Percentiles rank a stretch among this genome's conserved stretches.
These are phyloP conservation scores for Sebastes oblongus DNA, from an alignment of 2,797 vertebrate species.

Conservation along the genomic window DNA sequence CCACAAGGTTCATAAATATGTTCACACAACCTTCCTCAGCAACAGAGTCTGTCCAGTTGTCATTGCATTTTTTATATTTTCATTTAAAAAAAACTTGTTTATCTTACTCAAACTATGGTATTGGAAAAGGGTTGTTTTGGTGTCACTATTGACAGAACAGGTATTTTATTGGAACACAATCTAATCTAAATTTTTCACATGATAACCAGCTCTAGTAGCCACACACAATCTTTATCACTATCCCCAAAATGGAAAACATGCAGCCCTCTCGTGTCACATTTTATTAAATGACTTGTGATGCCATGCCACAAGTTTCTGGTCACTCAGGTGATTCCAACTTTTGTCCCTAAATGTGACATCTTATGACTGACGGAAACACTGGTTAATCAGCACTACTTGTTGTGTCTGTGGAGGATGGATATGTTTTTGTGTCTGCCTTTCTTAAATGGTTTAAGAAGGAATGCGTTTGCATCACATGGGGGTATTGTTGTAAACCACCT, in stretches of 20 bases:
- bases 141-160: background rate
- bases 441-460: background rate
- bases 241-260: background rate
- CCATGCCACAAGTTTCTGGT: background rate
- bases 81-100: background rate
- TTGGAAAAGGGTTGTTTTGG: background rate
- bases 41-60: background rate
- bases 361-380: background rate
- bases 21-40: background rate
- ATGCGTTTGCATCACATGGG: background rate
- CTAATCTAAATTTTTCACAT: background rate
- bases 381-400: background rate
- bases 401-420: background rate
- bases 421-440: background rate
- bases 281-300: background rate
- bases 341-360: background rate
- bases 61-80: background rate
- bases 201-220: background rate
- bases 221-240: background rate
- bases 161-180: background rate
- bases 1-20: background rate
- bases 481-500: constrained; percentile 33
- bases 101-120: too few species aligned
- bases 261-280: background rate
- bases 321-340: background rate